Base-by-base conservation (phyloP, 2,888 invertebrate genomes). In the Cyclophora punctaria region DNA sequence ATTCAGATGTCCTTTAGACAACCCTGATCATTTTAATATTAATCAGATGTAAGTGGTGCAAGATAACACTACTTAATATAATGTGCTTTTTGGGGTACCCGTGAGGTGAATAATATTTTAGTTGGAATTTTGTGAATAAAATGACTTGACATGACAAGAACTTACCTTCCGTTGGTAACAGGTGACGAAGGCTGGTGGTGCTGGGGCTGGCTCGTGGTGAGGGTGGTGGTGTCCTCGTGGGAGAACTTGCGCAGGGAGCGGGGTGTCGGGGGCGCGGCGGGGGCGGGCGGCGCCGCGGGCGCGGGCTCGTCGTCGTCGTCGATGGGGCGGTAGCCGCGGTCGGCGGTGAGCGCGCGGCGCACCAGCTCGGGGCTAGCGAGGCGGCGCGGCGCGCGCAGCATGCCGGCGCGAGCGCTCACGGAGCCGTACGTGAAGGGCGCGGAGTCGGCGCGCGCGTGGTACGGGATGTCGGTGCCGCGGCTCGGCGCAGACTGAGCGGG, bases 391-490 rank as follows among this genome's bases (percentile, higher is more conserved):
- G 92, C 87, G 65, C 91, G 93, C 67, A 93, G 90, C 93, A 93
- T 93, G 72, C 90, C 90, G 66, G 90, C 83, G 56, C 81, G 78
- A 54, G 86, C 79, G 60, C 85, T 85, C 55, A 92, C 91, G 56
- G 91, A 93, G 51, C 95, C 95, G 91, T 97, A 97, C 52, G 95
- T 95, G 86, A 96, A 96, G 57, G 97, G 97, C 68, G 95, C 92
- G 68, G 95, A 95, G 82, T 96, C 95, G 66, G 95, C 93, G 71
- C 96, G 91, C 72, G 96, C 96, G 93, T 97, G 96, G 87, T 97
- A 97, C 65, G 97, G 96, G 78, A 96, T 95, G 78, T 92, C 86
- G 55, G 73, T 72, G 68, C 75, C 75, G 56, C 79, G 77, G 74
- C 89, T 90, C 75, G 81, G 87, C 73, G 80, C 88, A 67, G 89